Percentiles rank a stretch among this genome's conserved stretches.
Evolutionary conservation across 2,113 vertebrate species (phyloP).

Genomic region (Sorex fumeus): DNA sequence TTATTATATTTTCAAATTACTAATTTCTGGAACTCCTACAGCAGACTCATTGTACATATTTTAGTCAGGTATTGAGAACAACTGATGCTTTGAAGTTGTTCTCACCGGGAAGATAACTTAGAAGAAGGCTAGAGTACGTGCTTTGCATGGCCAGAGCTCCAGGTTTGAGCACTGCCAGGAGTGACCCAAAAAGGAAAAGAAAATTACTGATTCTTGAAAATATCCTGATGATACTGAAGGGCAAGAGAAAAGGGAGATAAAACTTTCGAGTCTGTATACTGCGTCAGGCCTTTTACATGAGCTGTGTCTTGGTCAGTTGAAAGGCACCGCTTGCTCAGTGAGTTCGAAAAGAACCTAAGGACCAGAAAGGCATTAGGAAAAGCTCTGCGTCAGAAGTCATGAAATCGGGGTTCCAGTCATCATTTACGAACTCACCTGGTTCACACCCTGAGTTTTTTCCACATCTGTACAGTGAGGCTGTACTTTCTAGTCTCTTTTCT

Average conservation of each 20-base stretch:
- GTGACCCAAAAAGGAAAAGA: not conserved
- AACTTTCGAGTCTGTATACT: not conserved
- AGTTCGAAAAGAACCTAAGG: conserved; percentile 16
- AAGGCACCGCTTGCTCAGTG: conserved; percentile 50
- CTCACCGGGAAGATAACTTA: no score
- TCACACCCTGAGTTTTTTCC: conserved; percentile 31
- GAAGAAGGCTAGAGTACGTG: no score
- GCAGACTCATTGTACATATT: conserved; percentile 29
- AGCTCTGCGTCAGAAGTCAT: conserved; percentile 30
- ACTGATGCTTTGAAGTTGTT: no score
- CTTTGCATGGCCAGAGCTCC: no score
- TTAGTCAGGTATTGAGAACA: conserved; percentile 64
- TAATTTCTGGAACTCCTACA: conserved; percentile 64
- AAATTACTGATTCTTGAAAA: conserved; percentile 60
- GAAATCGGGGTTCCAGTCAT: conserved; percentile 39
- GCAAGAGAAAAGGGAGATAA: conserved; percentile 44
- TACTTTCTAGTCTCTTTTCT: not conserved
- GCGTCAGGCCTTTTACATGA: conserved; percentile 41
- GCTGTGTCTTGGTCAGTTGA: conserved; percentile 46
- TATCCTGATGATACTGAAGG: conserved; percentile 57
- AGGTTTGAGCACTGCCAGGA: no score
- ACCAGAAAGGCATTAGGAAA: conserved; percentile 41
- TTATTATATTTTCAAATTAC: conserved; percentile 23
- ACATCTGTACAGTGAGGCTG: not conserved
- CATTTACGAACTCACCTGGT: conserved; percentile 25